Evolutionary conservation across 2,888 invertebrate species (phyloP).

Genomic region (Drosophila lutescens): DNA sequence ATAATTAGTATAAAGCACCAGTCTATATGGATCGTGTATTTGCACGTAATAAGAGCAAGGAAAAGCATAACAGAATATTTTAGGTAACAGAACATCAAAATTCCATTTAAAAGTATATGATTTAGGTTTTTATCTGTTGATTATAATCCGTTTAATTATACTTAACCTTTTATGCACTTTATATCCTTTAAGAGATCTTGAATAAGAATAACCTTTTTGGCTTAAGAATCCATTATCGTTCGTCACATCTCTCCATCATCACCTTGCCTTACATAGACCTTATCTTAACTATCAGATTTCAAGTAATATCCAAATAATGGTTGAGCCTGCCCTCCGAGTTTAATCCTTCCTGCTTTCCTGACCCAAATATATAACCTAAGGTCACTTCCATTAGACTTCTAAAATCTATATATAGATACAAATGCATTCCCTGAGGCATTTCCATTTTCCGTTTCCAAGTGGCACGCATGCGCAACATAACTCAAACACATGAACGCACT

Average conservation of each 20-base stretch:
- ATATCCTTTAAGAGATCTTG: neutral
- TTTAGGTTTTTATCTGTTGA: too few relatives aligned
- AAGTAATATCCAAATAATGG: neutral
- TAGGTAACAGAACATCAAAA: too few relatives aligned
- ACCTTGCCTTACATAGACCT: neutral
- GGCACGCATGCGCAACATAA: slow-evolving; percentile 76
- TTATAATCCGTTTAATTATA: too few relatives aligned
- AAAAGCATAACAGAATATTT: too few relatives aligned
- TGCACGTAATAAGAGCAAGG: too few relatives aligned
- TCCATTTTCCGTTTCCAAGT: slow-evolving; percentile 24
- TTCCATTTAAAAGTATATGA: too few relatives aligned
- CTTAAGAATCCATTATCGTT: slow-evolving; percentile 5
- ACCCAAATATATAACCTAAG: slow-evolving; percentile 37
- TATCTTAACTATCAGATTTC: slow-evolving; percentile 6
- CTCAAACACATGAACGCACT: slow-evolving; percentile 69
- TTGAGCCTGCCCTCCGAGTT: neutral
- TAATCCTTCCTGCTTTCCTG: slow-evolving; percentile 24
- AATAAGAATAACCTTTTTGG: neutral
- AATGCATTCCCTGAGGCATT: slow-evolving; percentile 31
- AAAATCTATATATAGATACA: slow-evolving; percentile 14
- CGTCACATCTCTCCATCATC: slow-evolving; percentile 13
- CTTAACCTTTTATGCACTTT: neutral
- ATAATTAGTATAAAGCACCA: too few relatives aligned
- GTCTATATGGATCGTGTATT: too few relatives aligned
- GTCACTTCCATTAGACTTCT: slow-evolving; percentile 32